phyloP scores from a whole-genome alignment of 1,140 invertebrate species.

The Ceratitis capitata region DNA sequence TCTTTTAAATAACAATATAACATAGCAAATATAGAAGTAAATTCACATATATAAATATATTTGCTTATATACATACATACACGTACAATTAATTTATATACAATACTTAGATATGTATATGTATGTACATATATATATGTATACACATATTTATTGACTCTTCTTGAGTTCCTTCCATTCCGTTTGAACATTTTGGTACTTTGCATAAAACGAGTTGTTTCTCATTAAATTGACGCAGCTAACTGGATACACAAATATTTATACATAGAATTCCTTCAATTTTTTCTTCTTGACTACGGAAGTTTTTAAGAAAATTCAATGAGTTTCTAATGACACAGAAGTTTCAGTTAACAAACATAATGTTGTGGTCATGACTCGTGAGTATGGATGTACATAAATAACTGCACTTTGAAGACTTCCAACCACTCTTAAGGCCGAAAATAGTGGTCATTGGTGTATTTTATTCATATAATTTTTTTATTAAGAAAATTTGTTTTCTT shows the following conservation, averaged over 20 bases:
- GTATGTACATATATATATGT: neutral
- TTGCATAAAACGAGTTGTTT: neutral
- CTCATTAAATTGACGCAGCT: neutral
- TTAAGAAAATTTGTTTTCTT: neutral
- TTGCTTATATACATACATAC: no score
- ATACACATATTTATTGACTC: no score
- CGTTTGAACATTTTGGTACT: no score
- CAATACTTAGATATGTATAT: neutral
- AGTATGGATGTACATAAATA: neutral
- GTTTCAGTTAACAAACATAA: neutral
- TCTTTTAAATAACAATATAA: neutral
- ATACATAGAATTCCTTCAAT: neutral
- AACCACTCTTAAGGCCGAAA: neutral
- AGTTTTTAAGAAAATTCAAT: neutral
- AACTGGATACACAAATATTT: slow-evolving; percentile 4
- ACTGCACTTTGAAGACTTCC: slow-evolving; percentile 30
- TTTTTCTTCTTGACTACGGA: neutral
- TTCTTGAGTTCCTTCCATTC: no score
- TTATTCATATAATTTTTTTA: neutral
- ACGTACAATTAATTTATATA: no score
- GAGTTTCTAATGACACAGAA: slow-evolving; percentile 1
- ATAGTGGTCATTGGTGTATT: neutral
- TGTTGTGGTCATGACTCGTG: neutral
- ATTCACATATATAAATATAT: neutral
- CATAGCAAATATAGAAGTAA: neutral